Evolutionary conservation across 2,797 vertebrate species (phyloP).

Genomic region (Heterohyrax brucei): DNA sequence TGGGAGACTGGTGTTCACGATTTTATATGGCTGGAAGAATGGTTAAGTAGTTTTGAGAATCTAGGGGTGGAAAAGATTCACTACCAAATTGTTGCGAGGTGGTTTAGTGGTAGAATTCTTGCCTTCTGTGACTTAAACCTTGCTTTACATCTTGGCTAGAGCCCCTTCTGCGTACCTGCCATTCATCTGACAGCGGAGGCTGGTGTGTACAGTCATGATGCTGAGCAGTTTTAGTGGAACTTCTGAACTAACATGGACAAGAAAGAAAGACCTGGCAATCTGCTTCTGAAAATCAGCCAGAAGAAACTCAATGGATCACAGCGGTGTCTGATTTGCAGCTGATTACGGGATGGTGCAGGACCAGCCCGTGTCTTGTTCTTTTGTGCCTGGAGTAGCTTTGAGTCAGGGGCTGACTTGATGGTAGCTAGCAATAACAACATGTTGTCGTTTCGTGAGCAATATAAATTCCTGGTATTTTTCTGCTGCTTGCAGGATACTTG

Average conservation of each 20-base stretch:
- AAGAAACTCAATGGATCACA: too few species aligned
- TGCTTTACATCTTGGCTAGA: not conserved
- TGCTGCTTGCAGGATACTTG: not conserved
- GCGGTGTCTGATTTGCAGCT: not conserved
- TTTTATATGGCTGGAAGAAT: constrained; percentile 8
- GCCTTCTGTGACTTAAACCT: not conserved
- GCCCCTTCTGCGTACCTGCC: not conserved
- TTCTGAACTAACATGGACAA: not conserved
- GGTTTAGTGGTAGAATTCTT: not conserved
- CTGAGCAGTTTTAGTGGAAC: not conserved
- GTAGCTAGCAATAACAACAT: not conserved
- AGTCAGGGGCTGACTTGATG: not conserved
- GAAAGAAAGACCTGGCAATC: not conserved
- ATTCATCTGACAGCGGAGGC: not conserved
- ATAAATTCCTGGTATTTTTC: not conserved
- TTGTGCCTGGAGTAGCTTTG: not conserved
- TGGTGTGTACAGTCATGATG: not conserved
- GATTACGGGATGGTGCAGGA: not conserved
- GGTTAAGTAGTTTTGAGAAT: not conserved
- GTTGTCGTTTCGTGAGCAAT: not conserved
- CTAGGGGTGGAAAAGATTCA: not conserved
- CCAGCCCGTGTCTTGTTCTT: not conserved
- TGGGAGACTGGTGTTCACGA: not conserved
- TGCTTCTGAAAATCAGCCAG: not conserved
- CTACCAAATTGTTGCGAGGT: not conserved